Percentiles rank a stretch among this genome's conserved stretches.
phyloP scores from a whole-genome alignment of 2,888 invertebrate species.

The Himalopsyche japonica region DNA sequence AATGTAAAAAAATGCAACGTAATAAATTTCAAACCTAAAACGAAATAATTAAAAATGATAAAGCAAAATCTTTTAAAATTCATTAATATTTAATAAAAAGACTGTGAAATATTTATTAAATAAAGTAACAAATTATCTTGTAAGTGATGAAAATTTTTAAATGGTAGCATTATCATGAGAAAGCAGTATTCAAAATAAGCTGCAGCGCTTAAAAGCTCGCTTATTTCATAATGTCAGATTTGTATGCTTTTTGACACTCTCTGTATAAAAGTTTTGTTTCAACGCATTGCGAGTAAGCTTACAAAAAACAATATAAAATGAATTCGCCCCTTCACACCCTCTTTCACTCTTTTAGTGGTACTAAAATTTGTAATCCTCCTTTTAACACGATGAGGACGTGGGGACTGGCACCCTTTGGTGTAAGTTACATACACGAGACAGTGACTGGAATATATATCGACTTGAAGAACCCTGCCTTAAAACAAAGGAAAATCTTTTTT shows the following conservation, averaged over 20 bases:
- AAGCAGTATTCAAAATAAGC: no score
- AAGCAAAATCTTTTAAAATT: no score
- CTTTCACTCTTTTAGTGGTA: constrained; percentile 34
- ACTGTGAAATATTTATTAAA: no score
- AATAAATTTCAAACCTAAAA: no score
- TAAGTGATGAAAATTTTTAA: no score
- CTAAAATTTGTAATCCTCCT: constrained; percentile 41
- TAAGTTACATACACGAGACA: background rate
- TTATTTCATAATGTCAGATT: background rate
- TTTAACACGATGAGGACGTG: constrained; percentile 39
- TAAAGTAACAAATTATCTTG: no score
- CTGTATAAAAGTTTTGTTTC: constrained; percentile 29
- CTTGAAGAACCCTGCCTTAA: no score
- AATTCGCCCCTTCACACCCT: constrained; percentile 35
- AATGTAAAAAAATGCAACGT: no score
- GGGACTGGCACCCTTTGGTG: background rate
- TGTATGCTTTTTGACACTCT: background rate
- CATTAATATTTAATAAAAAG: no score
- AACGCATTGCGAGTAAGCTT: constrained; percentile 20
- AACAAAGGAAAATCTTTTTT: no score
- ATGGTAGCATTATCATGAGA: no score
- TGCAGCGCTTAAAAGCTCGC: background rate
- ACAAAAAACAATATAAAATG: constrained; percentile 40
- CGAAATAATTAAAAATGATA: no score
- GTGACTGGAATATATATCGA: background rate